Base-by-base conservation (phyloP, 2,888 invertebrate species). In the Holacanthella duospinosa region DNA sequence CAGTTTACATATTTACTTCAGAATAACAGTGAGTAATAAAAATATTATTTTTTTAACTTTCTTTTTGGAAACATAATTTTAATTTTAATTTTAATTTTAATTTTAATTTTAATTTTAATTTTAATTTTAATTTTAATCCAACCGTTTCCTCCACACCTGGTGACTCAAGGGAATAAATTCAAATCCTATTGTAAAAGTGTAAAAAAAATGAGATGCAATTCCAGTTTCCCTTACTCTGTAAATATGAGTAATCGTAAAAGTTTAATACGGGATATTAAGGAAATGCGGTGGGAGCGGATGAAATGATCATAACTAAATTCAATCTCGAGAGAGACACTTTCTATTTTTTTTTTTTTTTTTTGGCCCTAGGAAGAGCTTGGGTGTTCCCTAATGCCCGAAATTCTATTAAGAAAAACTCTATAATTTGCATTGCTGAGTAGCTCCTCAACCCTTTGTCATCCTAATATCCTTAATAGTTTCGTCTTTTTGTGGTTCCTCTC, bases 171-270 rank as follows among this genome's bases (percentile, higher is more conserved):
- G n/a, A n/a, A n/a, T n/a, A n/a, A n/a, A n/a, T n/a, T n/a, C n/a
- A n/a, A n/a, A n/a, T n/a, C n/a, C n/a, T n/a, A n/a, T n/a, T n/a
- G n/a, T n/a, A n/a, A n/a, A n/a, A n/a, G n/a, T n/a, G n/a, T n/a
- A n/a, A n/a, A n/a, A n/a, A n/a, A n/a, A n/a, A n/a, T n/a, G n/a
- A n/a, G 21, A 48, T 48, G 48, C 48, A 48, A 48, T n/a, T 48
- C 19, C 48, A 48, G 4, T 21, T 48, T 36, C 16, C 12, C 48
- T 21, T 21, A 16, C 48, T 21, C 21, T 4, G 48, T 21, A 9
- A n/a, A 4, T 48, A n/a, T n/a, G n/a, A n/a, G 12, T 48, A 48
- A 48, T 48, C 48, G 48, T 48, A 48, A 48, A 48, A 48, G 48
- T 21, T 48, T 48, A 48, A 48, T 48, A 48, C 16, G 21, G 48